These are phyloP conservation scores for Pyrrhosoma nymphula DNA, from an alignment of 2,888 invertebrate species.

Conservation along the genomic window DNA sequence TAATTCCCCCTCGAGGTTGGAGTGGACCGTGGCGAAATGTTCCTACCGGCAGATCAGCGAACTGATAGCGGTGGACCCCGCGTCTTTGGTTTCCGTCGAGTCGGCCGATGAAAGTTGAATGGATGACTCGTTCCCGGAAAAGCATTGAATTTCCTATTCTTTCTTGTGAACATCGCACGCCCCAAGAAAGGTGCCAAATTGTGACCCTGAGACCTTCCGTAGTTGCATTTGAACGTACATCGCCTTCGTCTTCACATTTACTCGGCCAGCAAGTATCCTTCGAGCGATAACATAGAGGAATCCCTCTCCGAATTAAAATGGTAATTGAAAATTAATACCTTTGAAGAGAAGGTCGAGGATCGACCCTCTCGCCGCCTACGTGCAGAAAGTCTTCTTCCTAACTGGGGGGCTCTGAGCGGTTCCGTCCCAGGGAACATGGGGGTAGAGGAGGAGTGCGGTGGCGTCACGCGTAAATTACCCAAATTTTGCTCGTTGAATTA, in stretches of 20 bases:
- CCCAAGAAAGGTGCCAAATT: background rate
- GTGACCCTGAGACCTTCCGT: background rate
- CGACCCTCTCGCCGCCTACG: background rate
- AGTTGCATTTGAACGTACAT: background rate
- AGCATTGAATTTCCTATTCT: background rate
- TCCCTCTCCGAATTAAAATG: background rate
- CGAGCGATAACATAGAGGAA: background rate
- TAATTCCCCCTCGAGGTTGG: background rate
- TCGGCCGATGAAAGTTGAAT: conserved; percentile 22
- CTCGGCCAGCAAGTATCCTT: background rate
- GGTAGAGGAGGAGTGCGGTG: no score
- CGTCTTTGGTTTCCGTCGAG: background rate
- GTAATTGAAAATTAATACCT: background rate
- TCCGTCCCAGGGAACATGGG: background rate
- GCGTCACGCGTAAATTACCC: no score
- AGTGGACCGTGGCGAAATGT: background rate
- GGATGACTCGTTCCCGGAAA: background rate
- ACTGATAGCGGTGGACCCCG: background rate
- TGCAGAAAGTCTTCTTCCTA: background rate
- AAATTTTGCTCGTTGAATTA: no score
- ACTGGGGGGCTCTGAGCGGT: background rate
- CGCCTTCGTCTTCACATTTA: background rate
- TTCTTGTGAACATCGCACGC: background rate
- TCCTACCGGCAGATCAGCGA: background rate
- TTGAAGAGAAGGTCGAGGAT: background rate